Base-by-base conservation (phyloP, 1,140 invertebrate genomes). In the Goniozus legneri region DNA sequence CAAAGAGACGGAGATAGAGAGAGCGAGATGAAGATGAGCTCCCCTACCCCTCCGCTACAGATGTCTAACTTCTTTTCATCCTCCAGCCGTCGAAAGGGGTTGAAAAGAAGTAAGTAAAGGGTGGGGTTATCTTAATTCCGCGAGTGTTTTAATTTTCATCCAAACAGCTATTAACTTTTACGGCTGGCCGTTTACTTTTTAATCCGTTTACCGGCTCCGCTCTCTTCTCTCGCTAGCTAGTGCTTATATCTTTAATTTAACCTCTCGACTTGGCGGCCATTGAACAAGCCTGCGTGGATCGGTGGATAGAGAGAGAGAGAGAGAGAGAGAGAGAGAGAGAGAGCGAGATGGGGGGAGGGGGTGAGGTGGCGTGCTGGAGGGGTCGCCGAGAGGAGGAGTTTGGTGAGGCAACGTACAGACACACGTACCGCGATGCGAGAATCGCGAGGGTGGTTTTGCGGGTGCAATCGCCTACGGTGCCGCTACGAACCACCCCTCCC, bases 71-170 rank as follows among this genome's bases (percentile, higher is more conserved):
- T 13, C 24, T 27, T 27, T 27, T 27, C 12, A 7, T 27, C 24
- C 24, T 12, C 12, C 12, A 7, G 6, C 24, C 24, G 6, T 6
- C 24, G 12, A 27, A 12, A 7, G 24, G 12, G 12, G 24, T 7
- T 27, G 6, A n/a, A n/a, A n/a, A n/a, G n/a, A n/a, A n/a, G n/a
- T 27, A 27, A 27, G 24, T 6, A 4, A 10, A 27, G 33, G 6
- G 3, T 32, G 8, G 49, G 48, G 49, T 52, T 57, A 55, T 55
- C 65, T 67, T 65, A 66, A 64, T 60, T 68, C 57, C 56, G 55
- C 63, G 61, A 65, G 64, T 67, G 64, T 72, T 75, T 73, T 71
- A 75, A 73, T 72, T 75, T 75, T 71, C 70, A 75, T 72, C 69
- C 62, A 60, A 72, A 70, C 63, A 65, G 64, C 67, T 56, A 70